phyloP scores from a whole-genome alignment of 2,113 vertebrate species.

The Stercorarius parasiticus region DNA sequence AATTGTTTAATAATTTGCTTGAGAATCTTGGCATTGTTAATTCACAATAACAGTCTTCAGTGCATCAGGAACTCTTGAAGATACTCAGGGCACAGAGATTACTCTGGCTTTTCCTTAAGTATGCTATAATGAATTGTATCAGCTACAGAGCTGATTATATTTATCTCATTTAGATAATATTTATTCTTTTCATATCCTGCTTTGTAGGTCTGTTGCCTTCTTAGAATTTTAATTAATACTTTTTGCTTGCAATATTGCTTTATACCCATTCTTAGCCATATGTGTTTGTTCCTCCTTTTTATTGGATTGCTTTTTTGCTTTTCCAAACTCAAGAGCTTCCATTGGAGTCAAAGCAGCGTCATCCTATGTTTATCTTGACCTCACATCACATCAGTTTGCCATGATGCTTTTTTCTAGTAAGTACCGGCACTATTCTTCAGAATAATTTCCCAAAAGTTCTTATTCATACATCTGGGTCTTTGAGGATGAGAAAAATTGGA shows the following conservation, averaged over 20 bases:
- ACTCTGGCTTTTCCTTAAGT: not conserved
- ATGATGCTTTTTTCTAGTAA: not conserved
- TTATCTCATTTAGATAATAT: not conserved
- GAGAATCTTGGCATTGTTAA: not conserved
- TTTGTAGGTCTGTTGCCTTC: not conserved
- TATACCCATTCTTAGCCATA: not conserved
- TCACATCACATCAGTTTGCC: not conserved
- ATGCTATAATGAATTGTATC: not conserved
- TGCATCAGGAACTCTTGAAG: not conserved
- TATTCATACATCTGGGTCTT: not conserved
- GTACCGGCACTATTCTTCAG: not conserved
- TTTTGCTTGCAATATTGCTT: not conserved
- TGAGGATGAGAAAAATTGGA: not conserved
- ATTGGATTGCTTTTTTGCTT: not conserved
- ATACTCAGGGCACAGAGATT: not conserved
- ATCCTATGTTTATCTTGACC: not conserved
- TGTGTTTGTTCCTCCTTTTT: not conserved
- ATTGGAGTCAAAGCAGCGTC: not conserved
- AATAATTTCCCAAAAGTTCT: not conserved
- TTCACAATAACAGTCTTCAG: not conserved
- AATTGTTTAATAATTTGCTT: not conserved
- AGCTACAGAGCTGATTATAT: not conserved
- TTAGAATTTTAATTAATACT: not conserved
- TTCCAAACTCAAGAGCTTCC: not conserved
- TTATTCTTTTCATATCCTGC: not conserved